Percentiles rank a stretch among this genome's conserved stretches.
phyloP scores from a whole-genome alignment of 37 sponge, comb jelly and placozoan genomes.

The Cladorhizidae sp. region DNA sequence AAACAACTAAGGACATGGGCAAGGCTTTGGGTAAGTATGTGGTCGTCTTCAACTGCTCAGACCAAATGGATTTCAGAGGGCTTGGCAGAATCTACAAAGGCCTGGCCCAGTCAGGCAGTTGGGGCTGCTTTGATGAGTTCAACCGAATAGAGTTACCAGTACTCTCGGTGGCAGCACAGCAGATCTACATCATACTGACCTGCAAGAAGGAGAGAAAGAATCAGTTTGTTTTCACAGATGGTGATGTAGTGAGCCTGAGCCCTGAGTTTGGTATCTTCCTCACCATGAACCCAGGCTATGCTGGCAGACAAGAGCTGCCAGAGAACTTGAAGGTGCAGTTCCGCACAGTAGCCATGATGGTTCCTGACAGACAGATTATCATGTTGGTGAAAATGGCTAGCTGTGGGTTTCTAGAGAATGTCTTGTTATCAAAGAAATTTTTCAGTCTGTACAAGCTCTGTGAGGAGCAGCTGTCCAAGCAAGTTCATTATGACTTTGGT shows the following conservation, averaged over 20 bases:
- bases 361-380: constrained; percentile 97
- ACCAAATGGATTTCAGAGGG: constrained; percentile 99
- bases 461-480: constrained; percentile 98
- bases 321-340: constrained; percentile 97
- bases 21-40: constrained; percentile 97
- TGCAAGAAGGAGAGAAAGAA: constrained; percentile 97
- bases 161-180: constrained; percentile 98
- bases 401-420: constrained; percentile 95
- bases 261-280: constrained; percentile 99
- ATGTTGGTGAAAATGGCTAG: constrained; percentile 94
- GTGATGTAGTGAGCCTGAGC: constrained; percentile 92
- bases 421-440: constrained; percentile 90
- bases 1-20: constrained; percentile 99
- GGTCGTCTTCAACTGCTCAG: constrained; percentile 99
- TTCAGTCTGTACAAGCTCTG: constrained; percentile 97
- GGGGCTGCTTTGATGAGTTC: constrained; percentile 99
- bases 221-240: constrained; percentile 96
- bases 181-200: constrained; percentile 89
- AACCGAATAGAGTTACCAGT: constrained; percentile 98
- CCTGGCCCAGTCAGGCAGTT: constrained; percentile 97
- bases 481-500: constrained; percentile 99
- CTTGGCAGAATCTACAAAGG: constrained; percentile 96
- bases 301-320: constrained; percentile 96
- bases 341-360: constrained; percentile 99
- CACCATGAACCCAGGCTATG: constrained; percentile 99